Evolutionary conservation across 2,888 invertebrate species (phyloP).

Genomic region (Agriopis aurantiaria): DNA sequence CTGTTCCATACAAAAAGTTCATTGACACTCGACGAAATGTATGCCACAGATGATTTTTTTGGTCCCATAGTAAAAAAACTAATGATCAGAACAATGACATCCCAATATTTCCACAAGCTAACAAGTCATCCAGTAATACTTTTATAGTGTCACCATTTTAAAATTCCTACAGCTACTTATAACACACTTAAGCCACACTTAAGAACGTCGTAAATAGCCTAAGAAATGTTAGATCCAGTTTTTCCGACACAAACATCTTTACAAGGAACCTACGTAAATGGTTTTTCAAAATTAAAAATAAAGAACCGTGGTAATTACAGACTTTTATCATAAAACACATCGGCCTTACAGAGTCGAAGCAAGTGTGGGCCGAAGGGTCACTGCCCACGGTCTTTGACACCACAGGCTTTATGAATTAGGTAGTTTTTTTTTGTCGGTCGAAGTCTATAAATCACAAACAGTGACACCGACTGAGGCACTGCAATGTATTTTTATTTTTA

Average conservation of each 20-base stretch:
- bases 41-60: too few relatives aligned
- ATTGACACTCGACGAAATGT: too few relatives aligned
- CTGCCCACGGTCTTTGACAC: conserved; percentile 19
- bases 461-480: background rate
- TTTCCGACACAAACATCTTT: too few relatives aligned
- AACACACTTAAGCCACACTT: background rate
- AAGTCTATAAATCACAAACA: conserved; percentile 10
- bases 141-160: background rate
- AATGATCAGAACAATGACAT: too few relatives aligned
- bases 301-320: background rate
- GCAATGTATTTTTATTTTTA: too few relatives aligned
- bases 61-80: too few relatives aligned
- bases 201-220: background rate
- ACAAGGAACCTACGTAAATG: too few relatives aligned
- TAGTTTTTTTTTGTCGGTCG: conserved; percentile 6
- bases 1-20: too few relatives aligned
- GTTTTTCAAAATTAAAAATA: too few relatives aligned
- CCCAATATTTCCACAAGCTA: too few relatives aligned
- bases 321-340: conserved; percentile 10
- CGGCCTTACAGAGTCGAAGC: conserved; percentile 12
- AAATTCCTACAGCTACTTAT: background rate
- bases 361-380: conserved; percentile 31
- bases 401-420: background rate
- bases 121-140: background rate
- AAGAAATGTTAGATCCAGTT: background rate